Conservation (phyloP, 2,113 vertebrate genomes). For the Rhombomys opimus region DNA sequence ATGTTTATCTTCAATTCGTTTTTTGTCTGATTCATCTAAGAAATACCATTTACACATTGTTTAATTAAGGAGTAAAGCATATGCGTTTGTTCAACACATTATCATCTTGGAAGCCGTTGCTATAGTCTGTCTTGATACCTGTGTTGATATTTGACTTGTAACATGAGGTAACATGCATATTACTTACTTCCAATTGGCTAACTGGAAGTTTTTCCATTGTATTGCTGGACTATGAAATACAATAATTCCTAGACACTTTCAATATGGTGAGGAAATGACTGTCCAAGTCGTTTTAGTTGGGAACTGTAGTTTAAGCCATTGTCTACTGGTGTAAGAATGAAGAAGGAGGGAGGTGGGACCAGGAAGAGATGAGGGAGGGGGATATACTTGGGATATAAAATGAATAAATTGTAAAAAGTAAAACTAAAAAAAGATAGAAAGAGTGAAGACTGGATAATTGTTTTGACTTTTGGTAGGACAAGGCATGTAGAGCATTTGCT, state of each 20-base stretch:
- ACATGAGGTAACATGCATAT: background rate
- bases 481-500: background rate
- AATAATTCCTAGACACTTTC: background rate
- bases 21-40: slow-evolving; percentile 28
- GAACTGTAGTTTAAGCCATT: background rate
- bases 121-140: background rate
- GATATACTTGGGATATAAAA: too few species aligned
- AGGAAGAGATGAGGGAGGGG: too few species aligned
- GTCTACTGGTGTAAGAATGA: background rate
- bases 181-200: background rate
- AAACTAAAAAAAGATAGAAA: background rate
- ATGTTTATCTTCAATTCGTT: background rate
- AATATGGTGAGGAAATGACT: background rate
- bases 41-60: background rate
- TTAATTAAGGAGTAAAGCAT: background rate
- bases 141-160: slow-evolving; percentile 46
- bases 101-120: background rate
- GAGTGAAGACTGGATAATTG: background rate
- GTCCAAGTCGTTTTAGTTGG: background rate
- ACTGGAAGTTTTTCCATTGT: background rate
- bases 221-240: background rate
- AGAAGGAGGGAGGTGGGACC: too few species aligned
- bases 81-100: background rate
- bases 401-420: too few species aligned
- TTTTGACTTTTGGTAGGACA: slow-evolving; percentile 2